Evolutionary conservation across 2,888 invertebrate species (phyloP), one percentile per base, ranked within the genome.

Genomic region (Drosophila yooni): DNA sequence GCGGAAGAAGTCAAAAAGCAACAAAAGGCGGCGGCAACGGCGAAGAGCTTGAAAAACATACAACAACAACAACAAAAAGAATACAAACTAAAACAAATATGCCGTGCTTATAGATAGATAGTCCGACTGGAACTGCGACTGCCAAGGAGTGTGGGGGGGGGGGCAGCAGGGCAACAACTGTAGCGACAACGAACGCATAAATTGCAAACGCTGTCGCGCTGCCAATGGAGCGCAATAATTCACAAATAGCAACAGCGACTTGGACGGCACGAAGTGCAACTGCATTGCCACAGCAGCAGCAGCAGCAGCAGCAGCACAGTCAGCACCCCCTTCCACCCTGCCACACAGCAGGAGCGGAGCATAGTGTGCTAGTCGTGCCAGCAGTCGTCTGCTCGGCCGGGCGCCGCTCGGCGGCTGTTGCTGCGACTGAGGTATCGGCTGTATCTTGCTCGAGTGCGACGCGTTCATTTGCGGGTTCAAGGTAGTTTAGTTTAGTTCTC

Each of bases 151-250:
- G 34, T 21, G 0, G 8, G 53, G 18, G 13, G n/a, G 3, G 53
- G 15, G 29, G 43, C 33, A 61, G 46, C 62, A 46, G 25, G 46
- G 46, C 15, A 46, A 46, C 25, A 80, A 62, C 79, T 74, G 68
- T 61, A 67, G 67, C 86, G 88, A 79, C 87, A 87, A 85, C 83
- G 86, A 85, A 85, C 88, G 88, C 86, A 86, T 86, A 88, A 88
- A 86, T 86, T 86, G 88, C 76, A 75, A 81, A 80, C 69, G 83
- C 85, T 81, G 81, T 82, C 83, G 88, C 88, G 76, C 74, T 78
- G 87, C 87, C 87, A 88, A 82, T 88, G 86, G 79, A 88, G 88
- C 86, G 85, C 86, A 83, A 83, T 85, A 89, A 85, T 82, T 83
- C 88, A 88, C 88, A 87, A 84, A 87, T 89, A 87, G 84, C 87